These are phyloP conservation scores for Bambusicola thoracicus DNA, from an alignment of 2,113 vertebrate genomes.

Conservation along the genomic window DNA sequence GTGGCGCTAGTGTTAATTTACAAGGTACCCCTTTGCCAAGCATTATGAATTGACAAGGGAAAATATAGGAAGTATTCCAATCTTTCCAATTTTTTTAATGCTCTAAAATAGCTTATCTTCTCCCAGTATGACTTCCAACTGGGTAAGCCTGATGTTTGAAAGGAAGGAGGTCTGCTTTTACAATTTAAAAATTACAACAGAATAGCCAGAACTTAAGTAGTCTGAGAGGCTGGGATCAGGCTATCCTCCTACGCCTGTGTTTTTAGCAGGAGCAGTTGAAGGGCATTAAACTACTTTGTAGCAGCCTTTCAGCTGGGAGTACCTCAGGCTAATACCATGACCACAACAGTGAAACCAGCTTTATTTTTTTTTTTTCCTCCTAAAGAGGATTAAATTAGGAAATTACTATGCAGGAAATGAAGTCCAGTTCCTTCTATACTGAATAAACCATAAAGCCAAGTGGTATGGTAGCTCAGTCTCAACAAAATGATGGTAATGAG, in stretches of 20 bases:
- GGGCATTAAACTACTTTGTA: not conserved
- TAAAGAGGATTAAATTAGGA: slow-evolving; percentile 24
- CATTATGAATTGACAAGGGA: not conserved
- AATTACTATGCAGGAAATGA: slow-evolving; percentile 17
- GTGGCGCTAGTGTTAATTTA: not conserved
- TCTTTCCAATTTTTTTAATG: not conserved
- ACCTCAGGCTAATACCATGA: not conserved
- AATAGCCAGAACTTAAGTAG: not conserved
- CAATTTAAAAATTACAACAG: not conserved
- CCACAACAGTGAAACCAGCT: not conserved
- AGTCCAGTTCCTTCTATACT: slow-evolving; percentile 19
- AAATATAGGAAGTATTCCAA: not conserved
- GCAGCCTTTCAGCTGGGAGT: not conserved
- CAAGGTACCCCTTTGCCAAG: not conserved
- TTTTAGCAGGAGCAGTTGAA: not conserved
- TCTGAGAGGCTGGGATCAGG: not conserved
- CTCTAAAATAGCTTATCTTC: not conserved
- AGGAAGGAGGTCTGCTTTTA: not conserved
- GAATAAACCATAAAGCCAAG: not conserved
- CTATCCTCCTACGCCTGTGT: not conserved
- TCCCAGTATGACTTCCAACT: not conserved
- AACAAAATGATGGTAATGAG: not conserved
- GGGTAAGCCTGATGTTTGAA: not conserved
- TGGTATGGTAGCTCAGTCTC: not conserved
- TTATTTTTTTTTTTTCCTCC: not conserved